These are phyloP conservation scores for Trigoniulus corallinus DNA, from an alignment of 1,140 invertebrate species.

Conservation along the genomic window DNA sequence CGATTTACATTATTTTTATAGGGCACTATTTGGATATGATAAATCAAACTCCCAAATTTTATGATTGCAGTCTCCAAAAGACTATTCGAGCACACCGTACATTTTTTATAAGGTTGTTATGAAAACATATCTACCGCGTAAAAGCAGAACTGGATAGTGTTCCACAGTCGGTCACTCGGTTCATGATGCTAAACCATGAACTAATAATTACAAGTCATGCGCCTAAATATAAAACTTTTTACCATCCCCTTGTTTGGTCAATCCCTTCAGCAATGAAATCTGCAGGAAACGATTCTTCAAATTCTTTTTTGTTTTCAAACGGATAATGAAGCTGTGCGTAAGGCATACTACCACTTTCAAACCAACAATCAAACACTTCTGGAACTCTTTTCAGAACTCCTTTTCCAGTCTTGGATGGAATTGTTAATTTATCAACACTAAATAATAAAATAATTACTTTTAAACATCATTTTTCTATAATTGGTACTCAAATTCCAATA, in stretches of 20 bases:
- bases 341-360: conserved; percentile 99
- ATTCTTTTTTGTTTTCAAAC: conserved; percentile 77
- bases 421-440: conserved; percentile 78
- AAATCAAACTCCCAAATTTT: too few relatives aligned
- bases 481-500: not conserved
- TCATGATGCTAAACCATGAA: too few relatives aligned
- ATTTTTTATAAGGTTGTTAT: too few relatives aligned
- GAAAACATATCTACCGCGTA: too few relatives aligned
- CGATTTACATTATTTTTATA: too few relatives aligned
- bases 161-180: too few relatives aligned
- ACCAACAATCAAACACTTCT: conserved; percentile 99
- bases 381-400: conserved; percentile 65
- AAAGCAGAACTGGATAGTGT: too few relatives aligned
- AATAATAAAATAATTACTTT: conserved; percentile 9
- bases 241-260: conserved; percentile 96
- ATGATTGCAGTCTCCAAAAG: too few relatives aligned
- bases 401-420: conserved; percentile 71
- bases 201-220: not conserved
- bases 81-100: too few relatives aligned
- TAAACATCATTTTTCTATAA: not conserved
- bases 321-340: conserved; percentile 96
- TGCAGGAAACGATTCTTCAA: conserved; percentile 91
- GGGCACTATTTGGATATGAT: too few relatives aligned
- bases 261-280: conserved; percentile 99
- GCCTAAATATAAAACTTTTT: not conserved